A percentile compares a stretch with the other conserved stretches of the same genome.
These are phyloP conservation scores for Hetaerina americana DNA, from an alignment of 1,140 invertebrate genomes.

Conservation along the genomic window DNA sequence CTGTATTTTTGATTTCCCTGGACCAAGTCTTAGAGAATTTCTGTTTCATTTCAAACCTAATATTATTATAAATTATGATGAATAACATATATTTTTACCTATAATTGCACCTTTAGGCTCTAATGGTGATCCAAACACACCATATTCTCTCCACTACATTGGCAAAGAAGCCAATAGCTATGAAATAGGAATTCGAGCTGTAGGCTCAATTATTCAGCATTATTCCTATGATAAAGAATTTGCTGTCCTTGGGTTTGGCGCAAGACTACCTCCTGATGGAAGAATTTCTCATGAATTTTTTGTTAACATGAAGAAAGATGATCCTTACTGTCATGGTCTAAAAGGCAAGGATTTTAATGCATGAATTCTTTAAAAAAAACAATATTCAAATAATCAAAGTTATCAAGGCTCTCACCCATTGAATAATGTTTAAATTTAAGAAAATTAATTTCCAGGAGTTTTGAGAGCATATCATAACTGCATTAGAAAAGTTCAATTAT, in stretches of 20 bases:
- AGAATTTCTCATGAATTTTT: slow-evolving; percentile 43
- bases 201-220: slow-evolving; percentile 51
- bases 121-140: slow-evolving; percentile 43
- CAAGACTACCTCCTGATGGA: slow-evolving; percentile 36
- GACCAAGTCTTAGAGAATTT: neutral
- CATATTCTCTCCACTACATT: slow-evolving; percentile 43
- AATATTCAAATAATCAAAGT: neutral
- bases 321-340: slow-evolving; percentile 38
- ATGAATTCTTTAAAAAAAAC: neutral
- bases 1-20: slow-evolving; percentile 1
- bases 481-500: slow-evolving; percentile 39
- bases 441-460: slow-evolving; percentile 20
- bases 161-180: slow-evolving; percentile 39
- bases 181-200: slow-evolving; percentile 40
- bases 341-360: slow-evolving; percentile 19
- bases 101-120: slow-evolving; percentile 34
- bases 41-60: neutral
- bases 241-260: slow-evolving; percentile 44
- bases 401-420: neutral
- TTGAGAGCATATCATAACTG: slow-evolving; percentile 26
- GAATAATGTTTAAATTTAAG: neutral
- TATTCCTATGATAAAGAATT: slow-evolving; percentile 42
- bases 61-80: neutral
- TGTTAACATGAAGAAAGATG: slow-evolving; percentile 38
- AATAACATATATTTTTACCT: neutral